Conservation (phyloP, 2,888 invertebrate species). For the Chloroclystis v-ata region DNA sequence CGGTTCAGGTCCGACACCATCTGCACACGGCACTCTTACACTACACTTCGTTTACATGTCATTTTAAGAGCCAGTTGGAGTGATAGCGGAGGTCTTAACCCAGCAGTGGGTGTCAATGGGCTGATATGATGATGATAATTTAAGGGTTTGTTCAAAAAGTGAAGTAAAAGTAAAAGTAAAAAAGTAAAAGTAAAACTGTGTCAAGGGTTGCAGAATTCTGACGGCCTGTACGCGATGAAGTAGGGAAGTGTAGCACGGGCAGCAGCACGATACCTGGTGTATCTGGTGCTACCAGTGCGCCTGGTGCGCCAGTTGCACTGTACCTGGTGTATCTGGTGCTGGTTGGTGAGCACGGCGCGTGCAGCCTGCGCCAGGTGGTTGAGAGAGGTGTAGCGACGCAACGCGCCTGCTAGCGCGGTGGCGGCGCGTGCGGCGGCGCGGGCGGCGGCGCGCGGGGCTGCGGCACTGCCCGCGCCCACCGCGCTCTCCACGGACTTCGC, state of each 20-base stretch:
- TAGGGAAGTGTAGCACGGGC: no score
- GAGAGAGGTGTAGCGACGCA: slow-evolving; percentile 96
- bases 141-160: no score
- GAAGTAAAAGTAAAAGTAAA: no score
- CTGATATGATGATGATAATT: no score
- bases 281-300: neutral
- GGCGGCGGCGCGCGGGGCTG: slow-evolving; percentile 88
- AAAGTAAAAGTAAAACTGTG: no score
- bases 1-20: slow-evolving; percentile 98
- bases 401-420: slow-evolving; percentile 95
- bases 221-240: no score
- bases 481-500: slow-evolving; percentile 86
- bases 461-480: slow-evolving; percentile 89
- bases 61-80: no score
- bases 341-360: slow-evolving; percentile 95
- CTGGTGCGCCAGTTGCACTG: neutral
- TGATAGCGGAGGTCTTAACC: no score
- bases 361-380: slow-evolving; percentile 98
- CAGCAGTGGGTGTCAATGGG: no score
- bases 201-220: no score
- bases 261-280: slow-evolving; percentile 41
- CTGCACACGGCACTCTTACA: slow-evolving; percentile 65
- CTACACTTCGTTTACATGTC: neutral
- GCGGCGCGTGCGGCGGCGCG: slow-evolving; percentile 89
- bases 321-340: slow-evolving; percentile 93